These are phyloP conservation scores for Ennomos fuscantarius DNA, from an alignment of 2,888 invertebrate genomes.

Conservation along the genomic window DNA sequence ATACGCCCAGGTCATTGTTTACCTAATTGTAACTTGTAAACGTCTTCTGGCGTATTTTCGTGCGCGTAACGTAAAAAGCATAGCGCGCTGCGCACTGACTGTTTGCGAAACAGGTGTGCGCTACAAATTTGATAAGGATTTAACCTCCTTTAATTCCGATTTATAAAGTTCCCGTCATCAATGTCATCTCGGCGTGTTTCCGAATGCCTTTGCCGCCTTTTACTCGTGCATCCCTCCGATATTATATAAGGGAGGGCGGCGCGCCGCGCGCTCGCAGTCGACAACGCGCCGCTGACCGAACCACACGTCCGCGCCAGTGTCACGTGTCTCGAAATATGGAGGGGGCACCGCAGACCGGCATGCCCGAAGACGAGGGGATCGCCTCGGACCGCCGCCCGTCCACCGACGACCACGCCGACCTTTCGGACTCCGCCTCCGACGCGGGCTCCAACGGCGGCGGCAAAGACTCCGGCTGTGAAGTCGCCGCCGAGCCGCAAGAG, in stretches of 20 bases:
- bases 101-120: background rate
- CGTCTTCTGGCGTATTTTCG: slow-evolving; percentile 24
- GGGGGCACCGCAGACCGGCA: slow-evolving; percentile 64
- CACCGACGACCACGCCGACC: slow-evolving; percentile 87
- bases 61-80: slow-evolving; percentile 9
- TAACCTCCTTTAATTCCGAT: slow-evolving; percentile 24
- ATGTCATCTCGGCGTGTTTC: slow-evolving; percentile 73
- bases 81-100: slow-evolving; percentile 2
- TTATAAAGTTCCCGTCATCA: slow-evolving; percentile 46
- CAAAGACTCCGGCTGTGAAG: slow-evolving; percentile 89
- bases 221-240: slow-evolving; percentile 77
- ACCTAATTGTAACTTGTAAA: slow-evolving; percentile 15
- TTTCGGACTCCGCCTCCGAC: slow-evolving; percentile 88
- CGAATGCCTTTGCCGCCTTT: slow-evolving; percentile 68
- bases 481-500: slow-evolving; percentile 82
- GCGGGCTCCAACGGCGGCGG: slow-evolving; percentile 85
- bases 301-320: slow-evolving; percentile 60
- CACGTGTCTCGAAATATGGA: slow-evolving; percentile 67
- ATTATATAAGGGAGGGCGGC: slow-evolving; percentile 71
- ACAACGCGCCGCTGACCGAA: slow-evolving; percentile 71
- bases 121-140: slow-evolving; percentile 17
- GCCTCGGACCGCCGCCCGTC: slow-evolving; percentile 77
- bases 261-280: slow-evolving; percentile 81
- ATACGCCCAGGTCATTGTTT: slow-evolving; percentile 22
- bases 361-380: slow-evolving; percentile 79